phyloP scores from a whole-genome alignment of 2,113 vertebrate genomes.

The Pteruthius melanotis region DNA sequence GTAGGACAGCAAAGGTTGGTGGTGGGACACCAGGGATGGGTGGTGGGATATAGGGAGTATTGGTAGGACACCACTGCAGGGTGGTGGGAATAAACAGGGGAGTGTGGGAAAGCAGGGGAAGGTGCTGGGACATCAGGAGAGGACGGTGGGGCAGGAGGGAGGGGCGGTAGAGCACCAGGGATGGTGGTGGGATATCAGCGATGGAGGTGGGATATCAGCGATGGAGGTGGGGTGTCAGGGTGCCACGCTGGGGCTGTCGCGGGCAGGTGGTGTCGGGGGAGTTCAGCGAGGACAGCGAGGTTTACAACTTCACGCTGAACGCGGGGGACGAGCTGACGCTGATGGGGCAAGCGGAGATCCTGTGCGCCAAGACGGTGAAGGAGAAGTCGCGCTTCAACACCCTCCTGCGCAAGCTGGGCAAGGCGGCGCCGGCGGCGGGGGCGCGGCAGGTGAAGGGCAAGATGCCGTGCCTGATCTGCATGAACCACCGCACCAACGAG shows the following conservation, averaged over 20 bases:
- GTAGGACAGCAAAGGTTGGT: not conserved
- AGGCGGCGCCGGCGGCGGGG: slow-evolving; percentile 59
- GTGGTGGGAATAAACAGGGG: no score
- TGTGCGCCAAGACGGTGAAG: slow-evolving; percentile 88
- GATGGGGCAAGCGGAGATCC: slow-evolving; percentile 97
- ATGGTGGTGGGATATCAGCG: rapidly evolving
- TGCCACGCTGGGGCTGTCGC: not conserved
- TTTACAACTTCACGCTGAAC: slow-evolving; percentile 98
- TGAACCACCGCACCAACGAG: slow-evolving; percentile 99
- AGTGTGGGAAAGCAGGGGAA: not conserved
- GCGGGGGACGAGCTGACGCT: slow-evolving; percentile 95
- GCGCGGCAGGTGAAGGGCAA: slow-evolving; percentile 79
- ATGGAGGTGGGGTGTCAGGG: rapidly evolving
- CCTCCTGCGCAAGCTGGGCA: slow-evolving; percentile 88
- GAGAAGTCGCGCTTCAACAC: slow-evolving; percentile 92
- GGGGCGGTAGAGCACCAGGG: not conserved
- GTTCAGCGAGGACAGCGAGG: slow-evolving; percentile 98
- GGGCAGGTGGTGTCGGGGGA: slow-evolving; percentile 93
- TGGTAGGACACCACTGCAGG: not conserved
- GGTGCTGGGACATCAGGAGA: not conserved
- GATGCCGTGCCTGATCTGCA: slow-evolving; percentile 95
- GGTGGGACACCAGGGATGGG: not conserved
- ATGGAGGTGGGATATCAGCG: rapidly evolving
- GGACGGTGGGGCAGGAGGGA: not conserved
- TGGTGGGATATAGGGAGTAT: rapidly evolving